These are phyloP conservation scores for Dicentrarchus labrax DNA, from an alignment of 2,113 vertebrate genomes.

Conservation along the genomic window DNA sequence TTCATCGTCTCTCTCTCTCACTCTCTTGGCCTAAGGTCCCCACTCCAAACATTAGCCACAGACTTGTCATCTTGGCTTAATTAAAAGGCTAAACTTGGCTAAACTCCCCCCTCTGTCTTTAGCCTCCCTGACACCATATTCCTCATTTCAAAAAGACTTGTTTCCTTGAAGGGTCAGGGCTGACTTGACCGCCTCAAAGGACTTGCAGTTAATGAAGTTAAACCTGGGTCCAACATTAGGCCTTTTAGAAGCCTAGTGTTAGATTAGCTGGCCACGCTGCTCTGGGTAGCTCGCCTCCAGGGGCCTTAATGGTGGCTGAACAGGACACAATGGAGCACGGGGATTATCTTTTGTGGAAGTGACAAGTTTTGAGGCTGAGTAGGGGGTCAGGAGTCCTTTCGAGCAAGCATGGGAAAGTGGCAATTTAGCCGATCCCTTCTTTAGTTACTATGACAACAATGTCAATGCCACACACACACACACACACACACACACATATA, in stretches of 20 bases:
- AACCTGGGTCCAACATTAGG: slow-evolving; percentile 49
- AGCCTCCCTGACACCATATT: slow-evolving; percentile 30
- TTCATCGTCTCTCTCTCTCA: slow-evolving; percentile 48
- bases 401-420: slow-evolving; percentile 60
- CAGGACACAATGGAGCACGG: slow-evolving; percentile 66
- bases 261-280: slow-evolving; percentile 54
- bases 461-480: neutral
- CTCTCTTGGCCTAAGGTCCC: slow-evolving; percentile 36
- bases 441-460: slow-evolving; percentile 58
- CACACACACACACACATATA: slow-evolving; percentile 19
- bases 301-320: slow-evolving; percentile 61
- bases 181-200: slow-evolving; percentile 63
- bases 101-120: neutral
- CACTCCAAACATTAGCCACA: slow-evolving; percentile 43
- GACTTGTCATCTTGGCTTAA: slow-evolving; percentile 64
- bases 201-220: slow-evolving; percentile 72
- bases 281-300: slow-evolving; percentile 48
- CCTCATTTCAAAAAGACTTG: neutral
- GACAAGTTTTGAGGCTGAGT: slow-evolving; percentile 64
- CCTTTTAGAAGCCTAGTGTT: slow-evolving; percentile 58
- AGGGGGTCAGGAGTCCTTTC: slow-evolving; percentile 49
- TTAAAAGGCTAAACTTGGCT: slow-evolving; percentile 47
- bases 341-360: slow-evolving; percentile 75
- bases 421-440: slow-evolving; percentile 52
- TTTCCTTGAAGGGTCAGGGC: slow-evolving; percentile 50